Conservation (phyloP, 2,113 vertebrate genomes). For the Plectropomus leopardus region DNA sequence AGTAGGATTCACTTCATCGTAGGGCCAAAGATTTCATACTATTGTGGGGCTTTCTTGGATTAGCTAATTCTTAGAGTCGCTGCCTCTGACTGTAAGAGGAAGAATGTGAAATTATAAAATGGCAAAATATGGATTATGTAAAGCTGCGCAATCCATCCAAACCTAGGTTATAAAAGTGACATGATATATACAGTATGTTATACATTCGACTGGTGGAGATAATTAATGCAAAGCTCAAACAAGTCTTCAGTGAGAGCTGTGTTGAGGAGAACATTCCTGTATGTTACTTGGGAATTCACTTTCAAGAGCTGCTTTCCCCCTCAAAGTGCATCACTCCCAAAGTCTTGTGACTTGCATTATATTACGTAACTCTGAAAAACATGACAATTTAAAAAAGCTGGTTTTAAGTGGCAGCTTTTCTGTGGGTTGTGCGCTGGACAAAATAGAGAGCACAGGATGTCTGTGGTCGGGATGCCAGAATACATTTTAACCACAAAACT, state of each 20-base stretch:
- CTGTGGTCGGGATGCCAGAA: slow-evolving; percentile 38
- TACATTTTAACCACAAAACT: slow-evolving; percentile 48
- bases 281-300: slow-evolving; percentile 21
- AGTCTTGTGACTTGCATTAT: slow-evolving; percentile 20
- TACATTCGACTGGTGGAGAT: slow-evolving; percentile 5
- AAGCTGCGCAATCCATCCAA: slow-evolving; percentile 29
- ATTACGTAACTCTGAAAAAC: slow-evolving; percentile 51
- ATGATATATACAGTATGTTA: background rate
- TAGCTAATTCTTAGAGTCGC: background rate
- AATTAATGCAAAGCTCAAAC: slow-evolving; percentile 36
- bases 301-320: slow-evolving; percentile 35
- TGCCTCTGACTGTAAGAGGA: slow-evolving; percentile 2
- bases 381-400: slow-evolving; percentile 34
- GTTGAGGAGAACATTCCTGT: background rate
- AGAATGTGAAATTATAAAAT: slow-evolving; percentile 6
- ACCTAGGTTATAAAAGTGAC: slow-evolving; percentile 13
- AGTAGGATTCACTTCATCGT: background rate
- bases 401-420: slow-evolving; percentile 45
- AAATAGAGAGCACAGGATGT: slow-evolving; percentile 34
- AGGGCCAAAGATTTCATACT: background rate
- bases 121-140: slow-evolving; percentile 39
- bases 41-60: slow-evolving; percentile 30
- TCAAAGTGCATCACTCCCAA: background rate
- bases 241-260: slow-evolving; percentile 6
- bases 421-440: slow-evolving; percentile 9